A percentile compares a stretch with the other conserved stretches of the same genome.
Evolutionary conservation across 1,140 invertebrate species (phyloP).

Genomic region (Hycleus phaleratus): DNA sequence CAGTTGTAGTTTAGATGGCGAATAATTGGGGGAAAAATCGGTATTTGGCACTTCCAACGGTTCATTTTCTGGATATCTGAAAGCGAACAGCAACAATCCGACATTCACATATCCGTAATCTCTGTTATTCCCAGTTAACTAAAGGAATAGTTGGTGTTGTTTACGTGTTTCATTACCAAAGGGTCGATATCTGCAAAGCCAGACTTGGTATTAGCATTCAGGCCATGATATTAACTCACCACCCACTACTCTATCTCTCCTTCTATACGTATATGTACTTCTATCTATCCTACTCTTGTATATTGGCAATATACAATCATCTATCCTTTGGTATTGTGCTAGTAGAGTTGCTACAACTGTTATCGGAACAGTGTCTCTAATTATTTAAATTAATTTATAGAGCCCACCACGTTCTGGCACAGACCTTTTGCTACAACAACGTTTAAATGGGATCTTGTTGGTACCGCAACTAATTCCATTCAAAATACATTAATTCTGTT

Average conservation of each 20-base stretch:
- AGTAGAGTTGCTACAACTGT: slow-evolving; percentile 11
- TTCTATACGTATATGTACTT: background rate
- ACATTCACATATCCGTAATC: slow-evolving; percentile 8
- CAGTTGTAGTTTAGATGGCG: no score
- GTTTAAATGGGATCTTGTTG: background rate
- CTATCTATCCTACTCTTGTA: no score
- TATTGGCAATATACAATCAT: no score
- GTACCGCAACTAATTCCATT: slow-evolving; percentile 8
- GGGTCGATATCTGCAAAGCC: slow-evolving; percentile 18
- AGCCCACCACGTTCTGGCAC: slow-evolving; percentile 2
- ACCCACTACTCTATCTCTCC: slow-evolving; percentile 1
- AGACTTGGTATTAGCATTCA: slow-evolving; percentile 20
- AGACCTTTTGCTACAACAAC: background rate
- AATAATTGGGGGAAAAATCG: no score
- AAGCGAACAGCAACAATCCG: background rate
- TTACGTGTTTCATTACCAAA: slow-evolving; percentile 21
- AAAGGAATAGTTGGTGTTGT: slow-evolving; percentile 16
- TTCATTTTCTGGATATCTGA: no score
- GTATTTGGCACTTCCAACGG: no score
- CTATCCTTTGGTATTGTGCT: background rate
- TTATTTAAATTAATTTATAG: slow-evolving; percentile 24
- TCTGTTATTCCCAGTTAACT: slow-evolving; percentile 10
- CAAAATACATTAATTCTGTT: no score
- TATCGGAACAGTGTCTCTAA: slow-evolving; percentile 19
- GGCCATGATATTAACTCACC: slow-evolving; percentile 17